phyloP scores from a whole-genome alignment of 2,888 invertebrate species.

The Pseudococcus jackbeardsleyi region DNA sequence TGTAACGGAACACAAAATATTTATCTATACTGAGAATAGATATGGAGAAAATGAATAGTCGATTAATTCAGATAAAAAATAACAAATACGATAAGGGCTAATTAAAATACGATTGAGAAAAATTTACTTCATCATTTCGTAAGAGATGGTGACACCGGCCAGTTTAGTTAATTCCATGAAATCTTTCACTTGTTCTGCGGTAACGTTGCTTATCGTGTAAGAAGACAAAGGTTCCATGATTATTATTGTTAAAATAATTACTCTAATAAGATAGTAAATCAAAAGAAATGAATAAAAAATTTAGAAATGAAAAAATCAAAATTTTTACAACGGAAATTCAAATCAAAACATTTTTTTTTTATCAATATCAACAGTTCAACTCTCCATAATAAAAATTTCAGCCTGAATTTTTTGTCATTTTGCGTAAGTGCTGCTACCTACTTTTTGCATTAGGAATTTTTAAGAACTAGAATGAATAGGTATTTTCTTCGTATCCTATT shows the following conservation, averaged over 20 bases:
- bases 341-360: too few relatives aligned
- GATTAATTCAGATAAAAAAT: background rate
- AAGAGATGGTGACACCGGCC: conserved; percentile 54
- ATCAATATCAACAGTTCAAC: too few relatives aligned
- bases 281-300: background rate
- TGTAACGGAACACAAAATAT: background rate
- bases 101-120: background rate
- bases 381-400: background rate
- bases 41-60: background rate
- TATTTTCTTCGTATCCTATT: background rate
- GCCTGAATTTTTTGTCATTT: background rate
- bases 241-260: background rate
- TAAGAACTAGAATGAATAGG: background rate
- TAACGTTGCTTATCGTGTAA: conserved; percentile 48
- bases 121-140: conserved; percentile 56
- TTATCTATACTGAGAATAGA: background rate
- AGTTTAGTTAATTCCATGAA: conserved; percentile 45
- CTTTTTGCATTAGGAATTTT: background rate
- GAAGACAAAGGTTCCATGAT: conserved; percentile 62
- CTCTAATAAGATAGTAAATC: background rate
- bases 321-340: too few relatives aligned
- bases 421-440: background rate
- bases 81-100: background rate
- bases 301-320: background rate
- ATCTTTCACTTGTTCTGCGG: conserved; percentile 41